A percentile compares a stretch with the other conserved stretches of the same genome.
phyloP scores from a whole-genome alignment of 2,888 invertebrate genomes.

The Hydriomena furcata region DNA sequence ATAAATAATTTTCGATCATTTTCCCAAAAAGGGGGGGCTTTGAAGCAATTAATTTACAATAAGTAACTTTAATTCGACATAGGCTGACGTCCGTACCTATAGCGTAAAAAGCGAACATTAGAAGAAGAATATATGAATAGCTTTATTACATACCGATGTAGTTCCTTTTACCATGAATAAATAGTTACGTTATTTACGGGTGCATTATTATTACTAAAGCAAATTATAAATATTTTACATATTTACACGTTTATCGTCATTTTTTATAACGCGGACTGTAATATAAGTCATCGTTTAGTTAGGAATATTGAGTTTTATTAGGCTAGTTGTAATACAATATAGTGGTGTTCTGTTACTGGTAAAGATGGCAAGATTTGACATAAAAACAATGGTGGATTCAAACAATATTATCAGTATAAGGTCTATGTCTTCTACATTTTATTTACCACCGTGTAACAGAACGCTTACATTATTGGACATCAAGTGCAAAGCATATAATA shows the following conservation, averaged over 20 bases:
- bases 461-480: conserved; percentile 29
- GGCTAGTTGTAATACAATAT: conserved; percentile 32
- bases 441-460: conserved; percentile 25
- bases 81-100: conserved; percentile 35
- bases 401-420: conserved; percentile 12
- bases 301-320: conserved; percentile 32
- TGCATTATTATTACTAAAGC: conserved; percentile 34
- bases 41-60: conserved; percentile 29
- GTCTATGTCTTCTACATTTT: neutral
- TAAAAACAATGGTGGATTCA: conserved; percentile 12
- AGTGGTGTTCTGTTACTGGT: conserved; percentile 28
- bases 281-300: conserved; percentile 33
- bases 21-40: conserved; percentile 29
- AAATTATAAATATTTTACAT: conserved; percentile 40
- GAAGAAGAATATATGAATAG: conserved; percentile 29
- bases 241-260: conserved; percentile 39
- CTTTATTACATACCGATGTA: conserved; percentile 34
- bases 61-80: conserved; percentile 27
- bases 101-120: conserved; percentile 29
- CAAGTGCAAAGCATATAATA: conserved; percentile 40
- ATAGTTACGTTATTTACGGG: conserved; percentile 34
- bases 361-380: neutral
- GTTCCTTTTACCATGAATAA: conserved; percentile 34
- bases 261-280: conserved; percentile 38
- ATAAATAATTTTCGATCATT: conserved; percentile 24